Evolutionary conservation across 2,888 invertebrate genomes (phyloP), one percentile per base, ranked within the genome.

Genomic region (Zaprionus lineosus): DNA sequence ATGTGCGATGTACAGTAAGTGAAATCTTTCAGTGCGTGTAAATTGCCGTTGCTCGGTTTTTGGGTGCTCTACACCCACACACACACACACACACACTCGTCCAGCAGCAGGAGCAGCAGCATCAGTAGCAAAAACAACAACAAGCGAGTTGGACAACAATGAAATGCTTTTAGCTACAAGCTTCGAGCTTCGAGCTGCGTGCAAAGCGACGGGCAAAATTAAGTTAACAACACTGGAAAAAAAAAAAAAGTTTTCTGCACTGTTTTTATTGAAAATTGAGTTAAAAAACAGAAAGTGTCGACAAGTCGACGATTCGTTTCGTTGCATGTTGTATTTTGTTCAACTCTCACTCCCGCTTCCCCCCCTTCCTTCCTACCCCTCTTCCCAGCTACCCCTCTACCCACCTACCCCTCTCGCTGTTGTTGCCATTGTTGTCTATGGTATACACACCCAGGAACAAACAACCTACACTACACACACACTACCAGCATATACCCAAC

Each of bases 231-330:
- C 83, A 79, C 69, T 58, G 59, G 53, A 60, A 71, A 56, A 28
- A 36, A 33, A 46, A 51, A 43, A 44, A 66, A 82, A 79, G 79
- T 79, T 79, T 74, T 72, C 51, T 64, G 64, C 61, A 69, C 77
- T 83, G 81, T 83, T 79, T 79, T 83, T 83, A 83, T 79, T 83
- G 84, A 76, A 79, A 79, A 79, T 83, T 83, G 84, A 79, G 79
- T 79, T 79, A 79, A 83, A 83, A 79, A 79, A 79, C 84, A 65
- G 79, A 79, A 79, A 79, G 84, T 83, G 79, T 79, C 81, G 75
- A 78, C 73, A 66, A 69, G 57, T 51, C 61, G 58, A 57, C 57
- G 66, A n/a, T n/a, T 68, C 71, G 58, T 59, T 72, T 61, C 51
- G 24, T 56, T 52, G 66, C 55, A 63, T 66, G 76, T 66, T 64